Percentiles rank a stretch among this genome's conserved stretches.
Conservation (phyloP, 2,113 vertebrate species). For the Mustelus asterias region DNA sequence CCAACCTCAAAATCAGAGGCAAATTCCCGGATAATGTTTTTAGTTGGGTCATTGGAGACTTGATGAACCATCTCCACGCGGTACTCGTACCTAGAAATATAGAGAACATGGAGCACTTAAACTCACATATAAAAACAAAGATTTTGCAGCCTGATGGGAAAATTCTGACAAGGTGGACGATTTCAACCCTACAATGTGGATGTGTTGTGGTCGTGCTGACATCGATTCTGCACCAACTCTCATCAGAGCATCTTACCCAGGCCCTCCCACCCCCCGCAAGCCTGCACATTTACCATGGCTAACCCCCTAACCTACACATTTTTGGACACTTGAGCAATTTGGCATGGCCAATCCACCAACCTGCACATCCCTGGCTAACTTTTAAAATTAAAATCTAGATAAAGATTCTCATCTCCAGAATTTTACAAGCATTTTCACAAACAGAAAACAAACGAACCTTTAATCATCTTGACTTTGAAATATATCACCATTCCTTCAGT, state of each 20-base stretch:
- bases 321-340: too few relatives aligned
- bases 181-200: neutral
- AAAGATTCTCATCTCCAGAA: neutral
- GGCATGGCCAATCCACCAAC: too few relatives aligned
- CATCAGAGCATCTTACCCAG: too few relatives aligned
- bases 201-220: too few relatives aligned
- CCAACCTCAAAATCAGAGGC: slow-evolving; percentile 97
- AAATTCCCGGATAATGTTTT: slow-evolving; percentile 96
- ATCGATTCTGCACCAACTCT: too few relatives aligned
- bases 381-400: neutral
- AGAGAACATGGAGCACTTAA: neutral
- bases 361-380: neutral
- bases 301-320: too few relatives aligned
- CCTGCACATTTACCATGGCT: too few relatives aligned
- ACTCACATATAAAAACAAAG: slow-evolving; percentile 10
- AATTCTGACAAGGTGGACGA: neutral
- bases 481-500: too few relatives aligned
- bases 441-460: neutral
- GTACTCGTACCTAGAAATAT: slow-evolving; percentile 79
- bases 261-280: too few relatives aligned
- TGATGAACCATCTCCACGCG: slow-evolving; percentile 99
- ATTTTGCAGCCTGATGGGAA: neutral
- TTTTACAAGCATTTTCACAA: neutral
- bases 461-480: neutral
- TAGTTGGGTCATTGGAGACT: slow-evolving; percentile 87